Conservation (phyloP, 2,113 vertebrate genomes). For the Anarrhichthys ocellatus region DNA sequence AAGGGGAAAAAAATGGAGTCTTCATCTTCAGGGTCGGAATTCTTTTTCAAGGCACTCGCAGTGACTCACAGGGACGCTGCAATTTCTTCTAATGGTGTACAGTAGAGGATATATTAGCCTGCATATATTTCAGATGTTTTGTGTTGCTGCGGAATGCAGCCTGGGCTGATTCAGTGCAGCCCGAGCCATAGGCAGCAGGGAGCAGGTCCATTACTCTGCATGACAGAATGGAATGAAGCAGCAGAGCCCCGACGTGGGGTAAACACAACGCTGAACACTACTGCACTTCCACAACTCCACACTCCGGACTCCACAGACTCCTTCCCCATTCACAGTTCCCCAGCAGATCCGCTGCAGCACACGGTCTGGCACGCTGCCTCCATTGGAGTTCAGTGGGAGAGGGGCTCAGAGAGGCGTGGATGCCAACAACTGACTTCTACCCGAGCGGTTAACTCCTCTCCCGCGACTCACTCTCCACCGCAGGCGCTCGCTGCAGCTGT, state of each 20-base stretch:
- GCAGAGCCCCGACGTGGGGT: slow-evolving; percentile 60
- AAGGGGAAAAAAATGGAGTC: slow-evolving; percentile 10
- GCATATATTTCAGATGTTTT: slow-evolving; percentile 46
- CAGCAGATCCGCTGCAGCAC: slow-evolving; percentile 59
- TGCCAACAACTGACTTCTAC: slow-evolving; percentile 54
- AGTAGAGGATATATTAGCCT: slow-evolving; percentile 41
- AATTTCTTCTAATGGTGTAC: slow-evolving; percentile 44
- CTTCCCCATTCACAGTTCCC: slow-evolving; percentile 51
- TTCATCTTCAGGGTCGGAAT: slow-evolving; percentile 37
- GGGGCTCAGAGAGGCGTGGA: slow-evolving; percentile 52
- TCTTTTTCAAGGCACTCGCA: slow-evolving; percentile 36
- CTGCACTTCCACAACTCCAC: slow-evolving; percentile 57
- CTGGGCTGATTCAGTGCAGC: slow-evolving; percentile 58
- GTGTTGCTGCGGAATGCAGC: slow-evolving; percentile 40
- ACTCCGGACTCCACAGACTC: slow-evolving; percentile 40
- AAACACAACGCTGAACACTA: slow-evolving; percentile 62
- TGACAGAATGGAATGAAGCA: slow-evolving; percentile 74
- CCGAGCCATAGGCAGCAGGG: slow-evolving; percentile 62
- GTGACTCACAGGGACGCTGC: slow-evolving; percentile 28
- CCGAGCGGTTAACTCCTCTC: slow-evolving; percentile 33
- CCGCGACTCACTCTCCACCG: slow-evolving; percentile 40
- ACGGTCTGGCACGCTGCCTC: slow-evolving; percentile 53
- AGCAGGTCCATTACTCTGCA: slow-evolving; percentile 72
- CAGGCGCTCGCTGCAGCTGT: slow-evolving; percentile 48
- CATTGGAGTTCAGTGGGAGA: slow-evolving; percentile 42